Evolutionary conservation across 2,113 vertebrate species (phyloP), one percentile per base, ranked within the genome.

Genomic region (Ailuropoda melanoleuca): DNA sequence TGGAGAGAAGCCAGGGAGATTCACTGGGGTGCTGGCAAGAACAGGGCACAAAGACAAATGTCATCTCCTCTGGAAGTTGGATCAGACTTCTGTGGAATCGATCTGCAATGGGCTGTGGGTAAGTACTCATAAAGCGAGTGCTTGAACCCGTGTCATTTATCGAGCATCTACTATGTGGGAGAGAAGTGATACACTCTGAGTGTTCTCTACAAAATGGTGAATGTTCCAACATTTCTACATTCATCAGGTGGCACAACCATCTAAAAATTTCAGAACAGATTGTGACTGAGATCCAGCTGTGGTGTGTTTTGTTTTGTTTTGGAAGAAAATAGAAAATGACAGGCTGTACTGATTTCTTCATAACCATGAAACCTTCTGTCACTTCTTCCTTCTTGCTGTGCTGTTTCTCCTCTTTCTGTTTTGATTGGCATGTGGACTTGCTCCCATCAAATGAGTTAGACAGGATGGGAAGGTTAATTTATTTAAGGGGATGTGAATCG

Each of bases 391-490:
- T 88, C 50, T 93, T 31, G 50, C 48, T 50, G 9, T 2, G 9
- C 13, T 50, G 8, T 53, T 77, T 86, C 64, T 81, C 56, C 29
- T 18, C 3, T 68, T 77, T 88, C 50, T 85, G 2, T 91, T 97
- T 95, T 95, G 43, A 46, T 23, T 93, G 97, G 96, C 93, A 13
- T 19, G 50, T 31, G 21, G 43, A 92, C 84, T 43, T 68, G 83
- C 43, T 92, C 68, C 10, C 55, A 82, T 62, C 64, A 80, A 88
- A 84, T 86, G 77, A 80, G 74, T 60, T 31, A 92, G 90, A 97
- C 88, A 64, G 82, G 87, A 93, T 11, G 39, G 56, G 62, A 74
- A 85, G 48, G 77, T 95, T 85, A 85, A 93, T 91, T 90, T 97
- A 94, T 72, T 90, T 85, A 72, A 46, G 50, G n/a, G 43, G 85